A percentile compares a stretch with the other conserved stretches of the same genome.
Conservation (phyloP, 2,888 invertebrate genomes). For the Carabus problematicus region DNA sequence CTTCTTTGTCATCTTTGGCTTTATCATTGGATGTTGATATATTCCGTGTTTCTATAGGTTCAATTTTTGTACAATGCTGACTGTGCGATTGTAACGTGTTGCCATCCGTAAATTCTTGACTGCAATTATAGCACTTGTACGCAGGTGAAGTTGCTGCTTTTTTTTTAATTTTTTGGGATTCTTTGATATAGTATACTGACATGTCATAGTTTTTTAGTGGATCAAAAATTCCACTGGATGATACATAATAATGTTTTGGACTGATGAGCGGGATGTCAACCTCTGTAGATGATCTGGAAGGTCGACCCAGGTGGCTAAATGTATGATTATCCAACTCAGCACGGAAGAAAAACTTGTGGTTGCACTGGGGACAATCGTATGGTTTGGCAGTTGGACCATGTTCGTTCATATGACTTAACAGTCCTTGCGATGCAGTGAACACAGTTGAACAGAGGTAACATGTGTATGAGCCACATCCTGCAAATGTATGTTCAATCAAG, state of each 20-base stretch:
- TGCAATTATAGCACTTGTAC: background rate
- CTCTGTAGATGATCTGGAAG: constrained; percentile 20
- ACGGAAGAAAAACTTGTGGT: constrained; percentile 87
- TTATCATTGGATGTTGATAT: background rate
- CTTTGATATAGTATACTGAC: constrained; percentile 21
- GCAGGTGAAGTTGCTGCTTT: background rate
- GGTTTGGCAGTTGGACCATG: constrained; percentile 83
- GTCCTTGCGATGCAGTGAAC: constrained; percentile 82
- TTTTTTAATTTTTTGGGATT: constrained; percentile 5
- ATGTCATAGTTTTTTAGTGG: constrained; percentile 24
- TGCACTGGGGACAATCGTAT: constrained; percentile 85
- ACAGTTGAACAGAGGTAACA: constrained; percentile 90
- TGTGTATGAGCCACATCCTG: constrained; percentile 81
- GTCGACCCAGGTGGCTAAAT: constrained; percentile 46
- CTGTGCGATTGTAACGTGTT: background rate
- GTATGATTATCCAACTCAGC: constrained; percentile 90
- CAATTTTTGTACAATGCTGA: constrained; percentile 3
- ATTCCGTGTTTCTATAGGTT: background rate
- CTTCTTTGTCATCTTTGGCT: background rate
- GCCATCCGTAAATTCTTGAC: constrained; percentile 5
- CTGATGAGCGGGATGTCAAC: constrained; percentile 26
- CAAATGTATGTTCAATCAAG: constrained; percentile 91
- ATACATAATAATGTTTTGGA: constrained; percentile 30
- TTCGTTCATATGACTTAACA: constrained; percentile 81
- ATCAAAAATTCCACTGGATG: constrained; percentile 18